Evolutionary conservation across 2,113 vertebrate species (phyloP), one percentile per base, ranked within the genome.

Genomic region (Megalops atlanticus): DNA sequence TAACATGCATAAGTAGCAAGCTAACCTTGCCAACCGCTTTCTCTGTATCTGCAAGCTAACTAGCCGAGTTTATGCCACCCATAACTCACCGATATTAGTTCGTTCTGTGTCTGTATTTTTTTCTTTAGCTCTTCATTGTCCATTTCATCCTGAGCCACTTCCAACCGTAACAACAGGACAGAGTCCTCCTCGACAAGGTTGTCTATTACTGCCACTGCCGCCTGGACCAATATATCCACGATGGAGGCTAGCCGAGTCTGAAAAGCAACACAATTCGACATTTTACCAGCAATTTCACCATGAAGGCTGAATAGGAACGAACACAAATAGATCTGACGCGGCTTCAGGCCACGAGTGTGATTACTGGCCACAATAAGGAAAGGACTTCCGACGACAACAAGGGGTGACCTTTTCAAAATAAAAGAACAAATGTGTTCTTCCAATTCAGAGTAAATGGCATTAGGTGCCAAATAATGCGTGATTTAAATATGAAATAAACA

Each of bases 161-260:
- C 78, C 27, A 77, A 54, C 45, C 45, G 41, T 31, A 85, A 58
- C 16, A 78, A 7, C 5, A 77, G 52, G 2, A 33, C 27, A 4
- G 83, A 49, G 2, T 81, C 69, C 54, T 86, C 87, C 74, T 89
- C 86, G 70, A 87, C 15, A 78, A 93, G 84, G 84, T 87, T 91
- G 64, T 81, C 31, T 71, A 93, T 88, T 87, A 92, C 91, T 1
- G 88, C 86, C 79, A 93, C 91, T 0, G 92, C 90, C 0, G 92
- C 89, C 79, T 89, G 88, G 43, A 94, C 89, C 81, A 94, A 87
- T 6, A 89, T 78, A 86, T 94, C 92, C 84, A 94, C 89, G 69
- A 94, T 91, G 1, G 89, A 80, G 31, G 92, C 85, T 77, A 94
- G 85, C 81, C 87, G 90, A 0, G 88, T 84, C 85, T 90, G 86